These are phyloP conservation scores for Diadromus collaris DNA, from an alignment of 2,888 invertebrate species.

Conservation along the genomic window DNA sequence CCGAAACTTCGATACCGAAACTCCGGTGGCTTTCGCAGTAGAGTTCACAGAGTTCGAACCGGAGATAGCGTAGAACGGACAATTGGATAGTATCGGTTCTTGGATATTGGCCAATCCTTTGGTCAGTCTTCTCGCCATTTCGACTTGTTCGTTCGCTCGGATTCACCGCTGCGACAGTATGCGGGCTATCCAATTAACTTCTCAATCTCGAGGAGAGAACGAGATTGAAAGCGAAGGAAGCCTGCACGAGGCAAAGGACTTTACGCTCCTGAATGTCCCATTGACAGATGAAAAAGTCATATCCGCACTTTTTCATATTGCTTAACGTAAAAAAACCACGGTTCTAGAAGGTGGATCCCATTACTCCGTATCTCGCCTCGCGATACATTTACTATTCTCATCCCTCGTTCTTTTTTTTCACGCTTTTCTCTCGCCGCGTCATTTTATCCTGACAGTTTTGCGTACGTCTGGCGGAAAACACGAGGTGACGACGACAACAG, in stretches of 20 bases:
- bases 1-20: slow-evolving; percentile 6
- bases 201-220: slow-evolving; percentile 10
- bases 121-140: slow-evolving; percentile 40
- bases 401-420: background rate
- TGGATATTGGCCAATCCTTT: slow-evolving; percentile 38
- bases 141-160: slow-evolving; percentile 5
- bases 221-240: slow-evolving; percentile 5
- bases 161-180: slow-evolving; percentile 29
- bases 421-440: background rate
- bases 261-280: background rate
- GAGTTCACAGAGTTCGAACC: background rate
- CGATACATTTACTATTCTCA: background rate
- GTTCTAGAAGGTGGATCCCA: background rate
- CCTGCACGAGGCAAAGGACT: background rate
- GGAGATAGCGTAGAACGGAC: background rate
- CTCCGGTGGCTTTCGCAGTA: background rate
- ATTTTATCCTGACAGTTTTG: slow-evolving; percentile 5
- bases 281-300: slow-evolving; percentile 5
- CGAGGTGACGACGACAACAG: slow-evolving; percentile 7
- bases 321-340: background rate
- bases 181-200: slow-evolving; percentile 40
- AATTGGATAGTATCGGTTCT: slow-evolving; percentile 28
- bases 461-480: slow-evolving; percentile 18
- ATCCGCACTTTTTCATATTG: background rate
- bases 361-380: background rate